Percentiles rank a stretch among this genome's conserved stretches.
Conservation (phyloP, 2,113 vertebrate genomes). For the Hippocampus mohnikei region DNA sequence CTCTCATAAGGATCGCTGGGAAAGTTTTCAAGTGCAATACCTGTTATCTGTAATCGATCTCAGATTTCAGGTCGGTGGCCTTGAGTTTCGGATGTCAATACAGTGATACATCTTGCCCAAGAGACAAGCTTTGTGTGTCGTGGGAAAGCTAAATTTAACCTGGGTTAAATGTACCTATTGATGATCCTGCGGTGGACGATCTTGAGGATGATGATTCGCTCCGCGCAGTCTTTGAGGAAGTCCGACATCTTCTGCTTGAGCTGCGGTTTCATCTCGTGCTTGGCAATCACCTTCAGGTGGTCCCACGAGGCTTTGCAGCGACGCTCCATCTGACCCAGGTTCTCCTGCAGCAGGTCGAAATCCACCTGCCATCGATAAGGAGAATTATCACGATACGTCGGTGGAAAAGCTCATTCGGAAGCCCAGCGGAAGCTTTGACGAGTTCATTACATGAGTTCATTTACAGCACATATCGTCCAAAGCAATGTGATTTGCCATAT, state of each 20-base stretch:
- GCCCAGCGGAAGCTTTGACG: background rate
- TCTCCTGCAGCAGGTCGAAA: conserved; percentile 96
- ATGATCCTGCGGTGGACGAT: conserved; percentile 94
- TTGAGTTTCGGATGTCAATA: no score
- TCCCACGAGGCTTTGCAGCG: conserved; percentile 98
- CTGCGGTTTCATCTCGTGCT: conserved; percentile 92
- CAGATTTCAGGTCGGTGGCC: no score
- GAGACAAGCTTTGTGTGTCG: no score
- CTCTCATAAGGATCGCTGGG: no score
- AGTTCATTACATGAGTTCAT: no score
- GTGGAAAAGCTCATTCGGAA: background rate
- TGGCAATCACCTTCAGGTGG: conserved; percentile 94
- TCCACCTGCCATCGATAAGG: conserved; percentile 77
- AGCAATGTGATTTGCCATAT: background rate
- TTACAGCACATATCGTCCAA: no score
- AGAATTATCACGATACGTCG: background rate
- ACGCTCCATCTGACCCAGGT: conserved; percentile 89
- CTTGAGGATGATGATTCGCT: conserved; percentile 95
- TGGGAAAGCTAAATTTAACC: no score
- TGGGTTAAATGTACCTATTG: conserved; percentile 82
- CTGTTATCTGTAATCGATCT: no score
- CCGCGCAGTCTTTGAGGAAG: conserved; percentile 93
- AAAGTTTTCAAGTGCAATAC: no score
- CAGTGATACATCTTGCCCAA: no score
- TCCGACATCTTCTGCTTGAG: conserved; percentile 96